Evolutionary conservation across 2,113 vertebrate species (phyloP).

Genomic region (Barbus barbus): DNA sequence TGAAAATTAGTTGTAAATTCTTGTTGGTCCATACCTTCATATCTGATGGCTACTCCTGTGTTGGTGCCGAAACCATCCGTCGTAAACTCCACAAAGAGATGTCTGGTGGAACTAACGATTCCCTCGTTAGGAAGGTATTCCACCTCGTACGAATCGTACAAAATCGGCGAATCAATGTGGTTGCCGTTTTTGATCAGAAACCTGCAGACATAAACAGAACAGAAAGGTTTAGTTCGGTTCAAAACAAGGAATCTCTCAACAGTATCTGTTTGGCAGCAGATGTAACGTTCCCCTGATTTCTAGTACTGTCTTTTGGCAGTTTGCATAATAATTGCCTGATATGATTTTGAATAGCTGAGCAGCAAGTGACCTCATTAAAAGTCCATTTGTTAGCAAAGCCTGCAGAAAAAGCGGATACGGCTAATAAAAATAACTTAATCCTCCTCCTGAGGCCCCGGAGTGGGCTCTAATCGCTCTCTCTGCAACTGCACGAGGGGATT

Average conservation of each 20-base stretch:
- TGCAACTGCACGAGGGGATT: constrained; percentile 18
- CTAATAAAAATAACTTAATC: constrained; percentile 52
- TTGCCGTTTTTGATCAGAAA: constrained; percentile 90
- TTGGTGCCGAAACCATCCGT: constrained; percentile 87
- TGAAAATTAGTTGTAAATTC: too few relatives aligned
- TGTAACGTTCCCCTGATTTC: background rate
- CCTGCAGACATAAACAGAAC: constrained; percentile 65
- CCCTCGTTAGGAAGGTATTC: constrained; percentile 95
- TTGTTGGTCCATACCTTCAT: constrained; percentile 80
- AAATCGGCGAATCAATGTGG: constrained; percentile 80
- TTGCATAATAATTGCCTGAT: constrained; percentile 43
- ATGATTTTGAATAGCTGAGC: constrained; percentile 45
- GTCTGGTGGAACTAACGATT: constrained; percentile 78
- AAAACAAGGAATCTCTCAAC: background rate
- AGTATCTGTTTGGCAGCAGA: constrained; percentile 26
- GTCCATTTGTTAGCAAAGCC: constrained; percentile 45
- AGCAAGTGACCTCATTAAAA: constrained; percentile 56
- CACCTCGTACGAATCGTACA: constrained; percentile 93
- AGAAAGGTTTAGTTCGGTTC: background rate
- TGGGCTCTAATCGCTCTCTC: constrained; percentile 26
- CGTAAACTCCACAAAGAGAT: constrained; percentile 89
- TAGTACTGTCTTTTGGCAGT: constrained; percentile 31
- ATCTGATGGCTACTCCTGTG: constrained; percentile 86
- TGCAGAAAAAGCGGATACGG: constrained; percentile 35
- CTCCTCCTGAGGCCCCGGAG: constrained; percentile 26